These are phyloP conservation scores for Ibycter americanus DNA, from an alignment of 2,797 vertebrate genomes.

Conservation along the genomic window DNA sequence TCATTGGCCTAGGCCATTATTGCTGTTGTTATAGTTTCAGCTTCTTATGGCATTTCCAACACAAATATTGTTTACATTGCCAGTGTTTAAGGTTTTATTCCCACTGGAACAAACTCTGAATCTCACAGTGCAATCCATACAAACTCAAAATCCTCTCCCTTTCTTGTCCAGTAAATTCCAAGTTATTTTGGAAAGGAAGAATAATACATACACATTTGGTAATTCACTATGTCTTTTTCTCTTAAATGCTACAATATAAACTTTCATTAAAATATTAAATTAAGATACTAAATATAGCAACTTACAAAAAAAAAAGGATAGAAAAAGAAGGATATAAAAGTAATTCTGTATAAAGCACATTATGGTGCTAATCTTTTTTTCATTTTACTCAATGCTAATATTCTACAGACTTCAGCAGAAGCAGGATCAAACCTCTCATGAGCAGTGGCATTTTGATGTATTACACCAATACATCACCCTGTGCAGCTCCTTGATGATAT, in stretches of 20 bases:
- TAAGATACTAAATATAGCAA: not conserved
- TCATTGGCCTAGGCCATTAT: not conserved
- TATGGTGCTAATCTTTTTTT: not conserved
- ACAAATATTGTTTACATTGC: not conserved
- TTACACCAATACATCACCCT: conserved; percentile 53
- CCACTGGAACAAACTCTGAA: not conserved
- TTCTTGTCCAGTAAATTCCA: not conserved
- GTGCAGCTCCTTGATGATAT: conserved; percentile 31
- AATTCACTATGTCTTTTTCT: not conserved
- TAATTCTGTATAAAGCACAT: not conserved
- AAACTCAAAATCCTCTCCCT: not conserved
- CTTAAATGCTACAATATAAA: not conserved
- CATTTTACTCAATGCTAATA: not conserved
- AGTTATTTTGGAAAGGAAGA: not conserved
- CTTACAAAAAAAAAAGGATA: not conserved
- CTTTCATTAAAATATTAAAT: not conserved
- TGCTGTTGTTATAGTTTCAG: not conserved
- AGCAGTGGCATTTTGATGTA: conserved; percentile 60
- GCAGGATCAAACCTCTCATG: conserved; percentile 13
- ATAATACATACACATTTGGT: not conserved
- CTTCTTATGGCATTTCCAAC: not conserved
- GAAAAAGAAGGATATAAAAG: not conserved
- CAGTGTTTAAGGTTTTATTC: not conserved
- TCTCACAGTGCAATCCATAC: not conserved
- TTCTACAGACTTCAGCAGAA: not conserved